These are phyloP conservation scores for Cantharis lateralis DNA, from an alignment of 2,888 invertebrate species.

Conservation along the genomic window DNA sequence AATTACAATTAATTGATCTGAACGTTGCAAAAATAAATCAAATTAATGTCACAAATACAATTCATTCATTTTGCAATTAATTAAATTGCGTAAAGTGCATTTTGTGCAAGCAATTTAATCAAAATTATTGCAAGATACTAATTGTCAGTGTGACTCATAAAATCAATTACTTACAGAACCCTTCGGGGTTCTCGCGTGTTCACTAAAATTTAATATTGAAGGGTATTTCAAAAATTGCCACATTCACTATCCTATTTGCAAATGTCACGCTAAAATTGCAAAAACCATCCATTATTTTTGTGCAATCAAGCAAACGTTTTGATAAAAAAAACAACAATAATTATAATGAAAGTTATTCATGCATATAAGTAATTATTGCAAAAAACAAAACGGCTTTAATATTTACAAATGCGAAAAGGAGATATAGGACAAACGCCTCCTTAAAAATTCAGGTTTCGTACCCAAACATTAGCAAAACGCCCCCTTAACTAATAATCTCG, in stretches of 20 bases:
- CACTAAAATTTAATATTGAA: not conserved
- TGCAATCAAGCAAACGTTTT: conserved; percentile 14
- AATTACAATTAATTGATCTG: no score
- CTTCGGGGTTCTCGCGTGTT: not conserved
- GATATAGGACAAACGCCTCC: not conserved
- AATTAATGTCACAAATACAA: not conserved
- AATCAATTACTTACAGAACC: not conserved
- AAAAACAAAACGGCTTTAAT: not conserved
- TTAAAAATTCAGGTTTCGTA: not conserved
- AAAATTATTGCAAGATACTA: not conserved
- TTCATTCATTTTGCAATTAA: not conserved
- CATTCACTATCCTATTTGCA: not conserved
- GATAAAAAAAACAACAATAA: conserved; percentile 4
- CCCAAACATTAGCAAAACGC: not conserved
- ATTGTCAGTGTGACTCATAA: not conserved
- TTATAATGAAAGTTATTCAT: conserved; percentile 10
- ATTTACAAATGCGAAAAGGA: not conserved
- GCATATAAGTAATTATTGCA: conserved; percentile 4
- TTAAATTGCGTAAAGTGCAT: not conserved
- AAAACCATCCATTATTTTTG: conserved; percentile 12
- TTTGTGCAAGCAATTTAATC: not conserved
- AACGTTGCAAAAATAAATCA: not conserved
- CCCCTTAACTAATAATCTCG: not conserved
- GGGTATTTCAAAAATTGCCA: not conserved
- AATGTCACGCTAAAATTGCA: not conserved